Percentiles rank a stretch among this genome's conserved stretches.
Conservation (phyloP, 2,888 invertebrate species). For the Xylophagus ater region DNA sequence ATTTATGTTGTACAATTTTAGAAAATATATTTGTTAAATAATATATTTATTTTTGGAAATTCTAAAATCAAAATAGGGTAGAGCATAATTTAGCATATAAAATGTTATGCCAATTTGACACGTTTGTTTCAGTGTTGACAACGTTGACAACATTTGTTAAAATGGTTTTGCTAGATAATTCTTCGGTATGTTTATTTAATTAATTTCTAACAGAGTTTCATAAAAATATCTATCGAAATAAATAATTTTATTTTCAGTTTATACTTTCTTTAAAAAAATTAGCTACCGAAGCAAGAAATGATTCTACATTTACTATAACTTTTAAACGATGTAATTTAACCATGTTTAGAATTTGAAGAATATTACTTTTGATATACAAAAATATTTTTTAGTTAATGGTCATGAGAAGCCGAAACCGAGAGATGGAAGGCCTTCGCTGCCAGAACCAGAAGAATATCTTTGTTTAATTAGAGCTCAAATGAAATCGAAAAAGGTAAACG, state of each 20-base stretch:
- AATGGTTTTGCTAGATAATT: constrained; percentile 39
- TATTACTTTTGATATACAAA: constrained; percentile 7
- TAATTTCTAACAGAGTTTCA: constrained; percentile 7
- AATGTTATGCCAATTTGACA: constrained; percentile 14
- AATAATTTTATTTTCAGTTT: constrained; percentile 25
- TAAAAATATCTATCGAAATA: neutral
- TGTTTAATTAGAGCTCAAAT: constrained; percentile 79
- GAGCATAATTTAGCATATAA: constrained; percentile 4
- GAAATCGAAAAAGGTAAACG: constrained; percentile 41
- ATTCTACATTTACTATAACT: constrained; percentile 74
- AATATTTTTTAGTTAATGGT: constrained; percentile 71
- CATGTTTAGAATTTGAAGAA: constrained; percentile 9
- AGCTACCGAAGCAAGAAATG: constrained; percentile 70
- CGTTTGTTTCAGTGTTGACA: constrained; percentile 9
- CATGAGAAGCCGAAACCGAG: constrained; percentile 62
- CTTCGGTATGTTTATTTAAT: constrained; percentile 28
- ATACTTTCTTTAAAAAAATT: constrained; percentile 40
- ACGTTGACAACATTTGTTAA: constrained; percentile 14
- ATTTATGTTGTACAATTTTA: too few relatives aligned
- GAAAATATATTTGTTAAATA: too few relatives aligned
- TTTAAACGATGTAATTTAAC: constrained; percentile 86
- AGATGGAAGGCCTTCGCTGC: constrained; percentile 51
- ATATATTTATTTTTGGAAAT: too few relatives aligned
- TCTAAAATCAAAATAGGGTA: too few relatives aligned
- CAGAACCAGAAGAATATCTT: constrained; percentile 54